phyloP scores from a whole-genome alignment of 2,113 vertebrate species.

The Nematolebias whitei region DNA sequence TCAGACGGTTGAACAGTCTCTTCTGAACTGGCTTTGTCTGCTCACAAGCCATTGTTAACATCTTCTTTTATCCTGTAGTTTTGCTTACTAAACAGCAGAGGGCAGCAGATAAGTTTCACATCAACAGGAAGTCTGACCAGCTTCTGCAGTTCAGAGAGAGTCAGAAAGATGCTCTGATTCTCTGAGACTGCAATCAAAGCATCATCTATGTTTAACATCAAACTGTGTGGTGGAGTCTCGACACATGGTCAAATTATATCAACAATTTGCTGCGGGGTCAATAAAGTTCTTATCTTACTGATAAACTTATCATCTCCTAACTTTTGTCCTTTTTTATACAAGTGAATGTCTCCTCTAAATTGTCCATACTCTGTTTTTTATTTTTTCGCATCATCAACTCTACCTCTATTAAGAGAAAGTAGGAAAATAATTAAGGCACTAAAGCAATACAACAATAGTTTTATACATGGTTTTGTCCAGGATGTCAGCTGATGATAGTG shows the following conservation, averaged over 20 bases:
- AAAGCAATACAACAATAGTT: background rate
- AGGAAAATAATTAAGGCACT: too few species aligned
- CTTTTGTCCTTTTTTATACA: background rate
- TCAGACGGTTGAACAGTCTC: slow-evolving; percentile 62
- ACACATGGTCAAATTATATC: too few species aligned
- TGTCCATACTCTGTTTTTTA: fast-evolving
- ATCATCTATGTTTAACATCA: slow-evolving; percentile 1
- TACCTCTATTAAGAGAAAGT: background rate
- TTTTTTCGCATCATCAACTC: background rate
- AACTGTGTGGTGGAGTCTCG: background rate
- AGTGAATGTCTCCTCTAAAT: background rate
- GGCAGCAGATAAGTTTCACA: slow-evolving; percentile 72
- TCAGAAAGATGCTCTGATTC: background rate
- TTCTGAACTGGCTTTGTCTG: slow-evolving; percentile 45
- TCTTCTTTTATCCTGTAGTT: slow-evolving; percentile 39
- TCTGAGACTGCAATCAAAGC: background rate
- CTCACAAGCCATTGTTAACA: slow-evolving; percentile 35
- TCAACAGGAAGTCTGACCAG: background rate
- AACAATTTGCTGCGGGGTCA: too few species aligned
- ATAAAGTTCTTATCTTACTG: too few species aligned
- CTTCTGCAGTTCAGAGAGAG: slow-evolving; percentile 10
- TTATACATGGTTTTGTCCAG: background rate
- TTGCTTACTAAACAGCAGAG: slow-evolving; percentile 67
- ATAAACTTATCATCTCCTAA: background rate
- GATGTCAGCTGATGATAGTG: background rate